Conservation (phyloP, 2,797 vertebrate species). For the Arnoldichthys spilopterus region DNA sequence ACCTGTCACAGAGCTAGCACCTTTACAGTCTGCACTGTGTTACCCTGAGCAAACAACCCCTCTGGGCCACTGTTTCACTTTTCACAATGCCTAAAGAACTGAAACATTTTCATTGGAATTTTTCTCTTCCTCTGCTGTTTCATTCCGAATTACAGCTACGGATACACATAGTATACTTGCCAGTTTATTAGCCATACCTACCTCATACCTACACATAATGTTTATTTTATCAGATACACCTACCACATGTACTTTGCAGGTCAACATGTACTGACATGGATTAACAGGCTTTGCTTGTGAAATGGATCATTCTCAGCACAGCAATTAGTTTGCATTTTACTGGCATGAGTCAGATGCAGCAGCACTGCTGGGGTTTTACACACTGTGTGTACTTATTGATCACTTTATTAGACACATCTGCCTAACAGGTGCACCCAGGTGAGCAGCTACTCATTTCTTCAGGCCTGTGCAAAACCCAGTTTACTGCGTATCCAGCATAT, state of each 20-base stretch:
- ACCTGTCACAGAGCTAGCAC: neutral
- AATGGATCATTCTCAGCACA: too few relatives aligned
- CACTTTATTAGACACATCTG: too few relatives aligned
- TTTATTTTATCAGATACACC: neutral
- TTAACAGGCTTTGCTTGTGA: too few relatives aligned
- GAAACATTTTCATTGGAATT: neutral
- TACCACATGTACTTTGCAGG: neutral
- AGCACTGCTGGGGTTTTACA: too few relatives aligned
- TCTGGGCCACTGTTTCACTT: neutral
- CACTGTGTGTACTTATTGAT: too few relatives aligned
- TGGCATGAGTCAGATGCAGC: too few relatives aligned
- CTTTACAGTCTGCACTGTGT: neutral
- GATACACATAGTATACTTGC: neutral
- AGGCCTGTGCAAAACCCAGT: too few relatives aligned
- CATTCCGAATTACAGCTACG: neutral
- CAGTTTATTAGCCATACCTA: neutral
- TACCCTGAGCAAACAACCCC: constrained; percentile 1
- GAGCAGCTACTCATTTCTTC: too few relatives aligned
- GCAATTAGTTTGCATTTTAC: too few relatives aligned
- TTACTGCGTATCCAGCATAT: too few relatives aligned
- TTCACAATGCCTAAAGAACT: neutral
- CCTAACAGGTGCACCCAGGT: too few relatives aligned
- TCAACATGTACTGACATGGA: too few relatives aligned
- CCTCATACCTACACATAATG: neutral
- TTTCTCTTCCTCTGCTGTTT: neutral